These are phyloP conservation scores for Fratercula arctica DNA, from an alignment of 2,797 vertebrate genomes.

Conservation along the genomic window DNA sequence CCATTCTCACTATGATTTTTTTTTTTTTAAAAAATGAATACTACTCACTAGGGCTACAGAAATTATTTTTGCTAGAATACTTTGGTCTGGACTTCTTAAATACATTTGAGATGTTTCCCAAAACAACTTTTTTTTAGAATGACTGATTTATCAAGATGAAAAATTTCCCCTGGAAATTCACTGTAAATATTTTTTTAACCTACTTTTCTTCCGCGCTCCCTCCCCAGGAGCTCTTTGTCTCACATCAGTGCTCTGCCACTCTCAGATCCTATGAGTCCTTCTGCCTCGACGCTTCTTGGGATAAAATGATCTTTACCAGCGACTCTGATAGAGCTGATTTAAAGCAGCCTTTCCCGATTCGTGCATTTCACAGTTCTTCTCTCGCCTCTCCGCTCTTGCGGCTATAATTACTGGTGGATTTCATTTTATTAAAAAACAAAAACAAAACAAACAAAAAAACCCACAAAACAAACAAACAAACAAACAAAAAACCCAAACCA, in stretches of 20 bases:
- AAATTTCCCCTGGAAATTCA: conserved; percentile 4
- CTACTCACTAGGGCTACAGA: neutral
- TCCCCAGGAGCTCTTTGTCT: conserved; percentile 42
- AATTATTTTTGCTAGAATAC: neutral
- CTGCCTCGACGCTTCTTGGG: conserved; percentile 35
- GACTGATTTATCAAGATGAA: neutral
- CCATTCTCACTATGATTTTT: neutral
- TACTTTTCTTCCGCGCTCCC: neutral
- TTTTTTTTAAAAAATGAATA: neutral
- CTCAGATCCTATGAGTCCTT: neutral
- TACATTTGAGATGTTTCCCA: neutral
- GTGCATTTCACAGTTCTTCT: neutral
- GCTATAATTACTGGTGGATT: neutral
- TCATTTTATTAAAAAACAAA: neutral
- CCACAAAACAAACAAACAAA: neutral
- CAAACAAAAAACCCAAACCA: too few species aligned
- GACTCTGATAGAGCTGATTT: neutral
- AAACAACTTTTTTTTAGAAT: neutral
- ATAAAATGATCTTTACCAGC: conserved; percentile 21
- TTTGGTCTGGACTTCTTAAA: neutral
- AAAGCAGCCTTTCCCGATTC: neutral
- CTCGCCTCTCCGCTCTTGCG: neutral
- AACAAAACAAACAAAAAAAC: neutral
- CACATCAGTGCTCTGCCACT: conserved; percentile 39
- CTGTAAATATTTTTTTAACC: conserved; percentile 48